These are phyloP conservation scores for Colostygia pectinataria DNA, from an alignment of 2,888 invertebrate species.

Conservation along the genomic window DNA sequence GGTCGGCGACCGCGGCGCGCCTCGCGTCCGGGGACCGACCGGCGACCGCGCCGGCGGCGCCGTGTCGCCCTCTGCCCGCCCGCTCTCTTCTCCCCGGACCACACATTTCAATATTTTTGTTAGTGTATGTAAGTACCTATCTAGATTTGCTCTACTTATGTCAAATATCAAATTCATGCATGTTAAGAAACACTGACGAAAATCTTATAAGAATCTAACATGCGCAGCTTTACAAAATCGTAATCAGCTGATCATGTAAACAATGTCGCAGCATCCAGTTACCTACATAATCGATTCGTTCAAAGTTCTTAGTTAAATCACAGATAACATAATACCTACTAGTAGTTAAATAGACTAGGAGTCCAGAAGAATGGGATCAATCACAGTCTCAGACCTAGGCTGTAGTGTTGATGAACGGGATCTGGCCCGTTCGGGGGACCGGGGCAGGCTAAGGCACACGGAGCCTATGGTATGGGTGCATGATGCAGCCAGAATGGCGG, in stretches of 20 bases:
- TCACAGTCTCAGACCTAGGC: constrained; percentile 6
- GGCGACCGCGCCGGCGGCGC: constrained; percentile 48
- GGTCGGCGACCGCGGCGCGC: constrained; percentile 68
- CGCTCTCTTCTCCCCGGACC: constrained; percentile 27
- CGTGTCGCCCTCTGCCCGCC: constrained; percentile 36
- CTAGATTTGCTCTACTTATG: too few relatives aligned
- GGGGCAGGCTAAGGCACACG: constrained; percentile 58
- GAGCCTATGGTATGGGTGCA: too few relatives aligned
- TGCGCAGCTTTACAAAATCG: constrained; percentile 44
- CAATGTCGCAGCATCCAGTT: constrained; percentile 50
- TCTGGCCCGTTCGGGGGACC: too few relatives aligned
- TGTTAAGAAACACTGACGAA: not conserved
- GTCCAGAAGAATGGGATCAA: not conserved
- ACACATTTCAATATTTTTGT: constrained; percentile 19
- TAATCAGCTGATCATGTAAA: constrained; percentile 81
- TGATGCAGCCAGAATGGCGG: too few relatives aligned
- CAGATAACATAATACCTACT: too few relatives aligned
- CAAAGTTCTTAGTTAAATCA: constrained; percentile 5
- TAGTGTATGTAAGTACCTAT: not conserved
- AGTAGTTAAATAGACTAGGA: not conserved
- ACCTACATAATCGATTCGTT: constrained; percentile 3
- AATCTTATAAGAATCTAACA: constrained; percentile 61
- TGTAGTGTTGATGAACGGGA: not conserved
- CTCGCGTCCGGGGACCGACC: constrained; percentile 38
- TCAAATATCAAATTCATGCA: too few relatives aligned